Conservation (phyloP, 2,113 vertebrate genomes). For the Atrichornis clamosus region DNA sequence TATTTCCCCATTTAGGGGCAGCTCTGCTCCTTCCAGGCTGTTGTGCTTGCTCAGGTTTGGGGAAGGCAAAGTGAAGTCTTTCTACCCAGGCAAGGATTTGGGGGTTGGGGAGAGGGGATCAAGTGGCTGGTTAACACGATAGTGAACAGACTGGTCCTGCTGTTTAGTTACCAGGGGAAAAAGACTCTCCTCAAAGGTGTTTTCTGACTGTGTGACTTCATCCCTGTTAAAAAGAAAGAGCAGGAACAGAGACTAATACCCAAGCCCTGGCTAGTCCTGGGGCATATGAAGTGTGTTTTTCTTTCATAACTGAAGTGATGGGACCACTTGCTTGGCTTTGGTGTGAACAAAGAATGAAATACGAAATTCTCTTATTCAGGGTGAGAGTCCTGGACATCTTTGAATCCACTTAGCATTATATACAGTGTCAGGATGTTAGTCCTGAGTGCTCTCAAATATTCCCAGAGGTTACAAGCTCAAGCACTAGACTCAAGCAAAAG, state of each 20-base stretch:
- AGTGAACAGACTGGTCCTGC: background rate
- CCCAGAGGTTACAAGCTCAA: conserved; percentile 38
- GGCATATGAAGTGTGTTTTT: background rate
- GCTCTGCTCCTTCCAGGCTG: background rate
- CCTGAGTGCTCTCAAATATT: conserved; percentile 59
- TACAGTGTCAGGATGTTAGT: conserved; percentile 7
- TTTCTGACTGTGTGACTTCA: background rate
- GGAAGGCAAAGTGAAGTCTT: background rate
- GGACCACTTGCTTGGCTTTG: background rate
- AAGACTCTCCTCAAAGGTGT: background rate
- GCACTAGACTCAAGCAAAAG: conserved; percentile 9
- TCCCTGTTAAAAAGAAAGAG: background rate
- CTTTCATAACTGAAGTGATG: background rate
- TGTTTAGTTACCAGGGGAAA: background rate
- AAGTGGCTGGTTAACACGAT: rapidly evolving
- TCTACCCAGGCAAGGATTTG: background rate
- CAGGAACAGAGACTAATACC: background rate
- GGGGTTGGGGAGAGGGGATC: background rate
- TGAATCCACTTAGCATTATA: conserved; percentile 31
- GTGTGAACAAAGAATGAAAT: conserved; percentile 4
- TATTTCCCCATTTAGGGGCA: background rate
- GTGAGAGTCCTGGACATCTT: conserved; percentile 21
- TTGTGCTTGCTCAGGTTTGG: background rate
- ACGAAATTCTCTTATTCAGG: conserved; percentile 15
- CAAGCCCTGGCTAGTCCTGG: background rate